Base-by-base conservation (phyloP, 1,140 invertebrate genomes). In the Thaumatotibia leucotreta region DNA sequence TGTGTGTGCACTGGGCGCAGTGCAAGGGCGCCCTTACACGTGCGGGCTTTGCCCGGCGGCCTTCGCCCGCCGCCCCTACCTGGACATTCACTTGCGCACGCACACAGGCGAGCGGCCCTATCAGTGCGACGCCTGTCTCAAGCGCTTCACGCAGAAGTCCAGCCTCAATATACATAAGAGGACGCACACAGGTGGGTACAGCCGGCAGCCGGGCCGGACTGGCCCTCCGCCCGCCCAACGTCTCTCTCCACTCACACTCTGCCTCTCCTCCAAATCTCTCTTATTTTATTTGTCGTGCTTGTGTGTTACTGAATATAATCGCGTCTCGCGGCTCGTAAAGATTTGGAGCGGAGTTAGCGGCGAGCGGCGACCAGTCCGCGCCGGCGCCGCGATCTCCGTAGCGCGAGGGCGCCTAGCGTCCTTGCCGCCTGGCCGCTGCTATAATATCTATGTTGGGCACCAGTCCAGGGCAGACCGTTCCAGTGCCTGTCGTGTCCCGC, bases 161-260 rank as follows among this genome's bases (percentile, higher is more conserved):
- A 94, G 93, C 80, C 89, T 94, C 70, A 93, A 95, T 91, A 95
- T 95, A 77, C 95, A 96, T 91, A 95, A 95, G 83, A 92, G 95
- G 69, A 95, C 95, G 71, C 95, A 96, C 85, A 94, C 94, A 73
- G 94, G 89, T 92, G 87, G 86, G 89, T 91, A 77, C 73, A 76
- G 74, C 74, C 83, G 77, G 52, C 52, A 58, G 27, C 52, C 77
- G 77, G 81, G 83, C 82, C 88, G 86, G 85, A 86, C 88, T 82
- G 83, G 84, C 82, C 75, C 76, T 65, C 83, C 84, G 82, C 84
- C 83, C 83, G 83, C 82, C 76, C 80, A 73, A 68, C 65, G 69
- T 75, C 77, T 70, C 77, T 65, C 77, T 75, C 79, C 82, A 72
- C 76, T 78, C 75, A 69, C 73, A 72, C 67, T 72, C 69, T 64